Evolutionary conservation across 2,113 vertebrate species (phyloP).

Genomic region (Pedionomus torquatus): DNA sequence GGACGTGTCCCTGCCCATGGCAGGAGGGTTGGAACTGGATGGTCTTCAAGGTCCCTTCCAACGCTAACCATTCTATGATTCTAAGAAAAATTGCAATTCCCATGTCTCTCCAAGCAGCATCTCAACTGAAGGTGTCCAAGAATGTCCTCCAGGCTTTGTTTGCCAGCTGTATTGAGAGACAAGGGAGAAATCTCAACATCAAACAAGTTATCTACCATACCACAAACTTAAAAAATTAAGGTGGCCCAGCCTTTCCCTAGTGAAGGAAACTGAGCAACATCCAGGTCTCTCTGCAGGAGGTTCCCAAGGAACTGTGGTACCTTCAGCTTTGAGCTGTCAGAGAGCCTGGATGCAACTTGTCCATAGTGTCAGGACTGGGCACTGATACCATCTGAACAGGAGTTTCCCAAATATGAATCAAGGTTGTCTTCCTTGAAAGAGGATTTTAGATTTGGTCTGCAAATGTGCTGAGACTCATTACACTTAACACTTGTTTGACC

Average conservation of each 20-base stretch:
- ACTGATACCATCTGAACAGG: background rate
- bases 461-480: background rate
- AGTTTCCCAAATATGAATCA: background rate
- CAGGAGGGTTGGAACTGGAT: no score
- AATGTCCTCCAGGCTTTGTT: background rate
- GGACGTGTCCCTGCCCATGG: no score
- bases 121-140: background rate
- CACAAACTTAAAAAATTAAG: background rate
- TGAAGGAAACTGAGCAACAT: background rate
- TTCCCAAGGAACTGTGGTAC: background rate
- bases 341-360: background rate
- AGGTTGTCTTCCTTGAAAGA: background rate
- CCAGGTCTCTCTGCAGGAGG: background rate
- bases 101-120: background rate
- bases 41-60: no score
- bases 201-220: background rate
- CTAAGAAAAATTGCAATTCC: background rate
- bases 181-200: background rate
- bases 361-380: accelerated
- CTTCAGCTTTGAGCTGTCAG: background rate
- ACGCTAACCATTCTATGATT: no score
- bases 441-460: background rate
- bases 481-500: accelerated
- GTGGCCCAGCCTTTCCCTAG: accelerated
- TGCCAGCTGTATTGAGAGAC: background rate